These are phyloP conservation scores for Centropus bengalensis DNA, from an alignment of 2,113 vertebrate species.

Conservation along the genomic window DNA sequence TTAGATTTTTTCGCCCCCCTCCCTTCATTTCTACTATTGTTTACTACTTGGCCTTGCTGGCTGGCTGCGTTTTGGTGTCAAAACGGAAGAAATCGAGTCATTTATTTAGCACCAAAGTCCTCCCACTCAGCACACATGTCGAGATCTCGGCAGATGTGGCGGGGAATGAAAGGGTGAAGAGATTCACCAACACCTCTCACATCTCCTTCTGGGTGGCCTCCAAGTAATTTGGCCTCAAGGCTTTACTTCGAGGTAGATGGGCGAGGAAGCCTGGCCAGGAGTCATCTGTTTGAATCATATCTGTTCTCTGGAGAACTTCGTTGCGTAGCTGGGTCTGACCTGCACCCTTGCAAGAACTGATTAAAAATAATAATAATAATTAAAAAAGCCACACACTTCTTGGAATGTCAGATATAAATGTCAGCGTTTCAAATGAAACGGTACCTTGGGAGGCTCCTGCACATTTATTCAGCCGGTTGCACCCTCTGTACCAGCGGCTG, in stretches of 20 bases:
- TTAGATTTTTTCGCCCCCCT: no score
- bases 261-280: constrained; percentile 27
- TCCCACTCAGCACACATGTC: background rate
- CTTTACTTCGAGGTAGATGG: background rate
- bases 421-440: constrained; percentile 14
- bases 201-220: constrained; percentile 55
- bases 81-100: background rate
- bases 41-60: background rate
- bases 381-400: background rate
- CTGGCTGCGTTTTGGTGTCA: background rate
- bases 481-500: constrained; percentile 16
- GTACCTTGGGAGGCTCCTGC: constrained; percentile 46
- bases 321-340: background rate
- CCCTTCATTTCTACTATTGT: background rate
- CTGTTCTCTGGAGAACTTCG: background rate
- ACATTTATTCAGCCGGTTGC: constrained; percentile 32
- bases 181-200: constrained; percentile 16
- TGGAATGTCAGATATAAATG: constrained; percentile 52
- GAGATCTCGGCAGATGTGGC: background rate
- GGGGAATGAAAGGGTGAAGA: background rate
- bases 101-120: constrained; percentile 6
- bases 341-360: constrained; percentile 20
- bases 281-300: constrained; percentile 6
- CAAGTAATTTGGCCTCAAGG: constrained; percentile 17
- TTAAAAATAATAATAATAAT: constrained; percentile 22